A percentile compares a stretch with the other conserved stretches of the same genome.
These are phyloP conservation scores for Pachymerium ferrugineum DNA, from an alignment of 2,888 invertebrate genomes.

Conservation along the genomic window DNA sequence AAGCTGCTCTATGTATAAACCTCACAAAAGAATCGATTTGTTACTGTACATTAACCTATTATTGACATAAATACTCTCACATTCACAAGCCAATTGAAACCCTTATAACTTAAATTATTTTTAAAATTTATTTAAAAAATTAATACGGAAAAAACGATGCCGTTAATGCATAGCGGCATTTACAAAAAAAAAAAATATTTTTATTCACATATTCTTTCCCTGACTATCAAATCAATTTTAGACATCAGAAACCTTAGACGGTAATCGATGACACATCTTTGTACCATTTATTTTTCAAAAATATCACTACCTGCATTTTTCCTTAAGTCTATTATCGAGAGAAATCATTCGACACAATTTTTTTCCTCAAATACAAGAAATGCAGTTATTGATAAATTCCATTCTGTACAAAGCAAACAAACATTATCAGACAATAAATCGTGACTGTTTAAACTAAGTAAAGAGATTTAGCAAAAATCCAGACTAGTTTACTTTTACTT, in stretches of 20 bases:
- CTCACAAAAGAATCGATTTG: background rate
- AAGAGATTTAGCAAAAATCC: background rate
- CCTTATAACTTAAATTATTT: no score
- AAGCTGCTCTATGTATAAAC: background rate
- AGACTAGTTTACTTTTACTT: background rate
- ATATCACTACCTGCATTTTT: background rate
- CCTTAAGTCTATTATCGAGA: no score
- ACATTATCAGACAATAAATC: background rate
- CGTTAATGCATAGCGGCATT: no score
- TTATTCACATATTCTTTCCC: no score
- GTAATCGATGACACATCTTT: no score
- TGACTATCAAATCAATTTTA: no score
- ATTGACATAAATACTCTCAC: background rate
- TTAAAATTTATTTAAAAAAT: no score
- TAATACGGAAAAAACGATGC: no score
- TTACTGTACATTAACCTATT: slow-evolving; percentile 13
- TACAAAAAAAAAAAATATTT: no score
- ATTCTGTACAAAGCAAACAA: background rate
- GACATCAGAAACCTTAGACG: no score
- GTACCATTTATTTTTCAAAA: background rate
- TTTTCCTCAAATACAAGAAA: background rate
- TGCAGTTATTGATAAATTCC: background rate
- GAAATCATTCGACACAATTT: no score
- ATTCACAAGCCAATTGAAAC: no score
- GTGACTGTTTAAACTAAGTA: background rate